A percentile compares a stretch with the other conserved stretches of the same genome.
phyloP scores from a whole-genome alignment of 1,140 invertebrate genomes.

The Asbolus verrucosus region DNA sequence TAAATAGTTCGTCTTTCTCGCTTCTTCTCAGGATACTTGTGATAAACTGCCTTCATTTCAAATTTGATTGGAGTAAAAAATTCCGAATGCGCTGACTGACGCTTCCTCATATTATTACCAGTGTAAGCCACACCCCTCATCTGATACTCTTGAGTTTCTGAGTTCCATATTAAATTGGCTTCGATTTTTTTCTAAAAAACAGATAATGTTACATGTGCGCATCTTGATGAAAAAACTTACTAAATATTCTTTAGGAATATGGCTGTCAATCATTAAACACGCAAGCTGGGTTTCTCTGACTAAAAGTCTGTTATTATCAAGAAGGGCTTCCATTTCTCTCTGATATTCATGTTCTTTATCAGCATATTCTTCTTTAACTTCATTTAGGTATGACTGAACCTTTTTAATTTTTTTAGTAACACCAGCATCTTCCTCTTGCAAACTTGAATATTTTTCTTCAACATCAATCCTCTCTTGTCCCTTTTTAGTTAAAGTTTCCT shows the following conservation, averaged over 20 bases:
- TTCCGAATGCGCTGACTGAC: conserved; percentile 54
- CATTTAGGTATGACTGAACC: conserved; percentile 83
- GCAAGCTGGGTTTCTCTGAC: conserved; percentile 92
- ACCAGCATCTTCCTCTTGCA: conserved; percentile 93
- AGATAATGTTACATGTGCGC: too few relatives aligned
- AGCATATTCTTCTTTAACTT: conserved; percentile 86
- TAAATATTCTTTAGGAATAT: conserved; percentile 92
- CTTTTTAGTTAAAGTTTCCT: conserved; percentile 86
- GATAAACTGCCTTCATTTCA: conserved; percentile 62
- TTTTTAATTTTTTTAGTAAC: conserved; percentile 95
- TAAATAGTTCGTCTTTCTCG: conserved; percentile 46
- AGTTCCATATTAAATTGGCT: conserved; percentile 95
- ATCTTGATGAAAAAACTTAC: conserved; percentile 57
- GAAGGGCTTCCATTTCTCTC: conserved; percentile 93
- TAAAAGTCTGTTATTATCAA: conserved; percentile 92
- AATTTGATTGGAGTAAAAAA: conserved; percentile 50
- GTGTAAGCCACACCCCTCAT: conserved; percentile 98
- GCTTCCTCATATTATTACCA: conserved; percentile 97
- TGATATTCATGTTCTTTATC: conserved; percentile 96
- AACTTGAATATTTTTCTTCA: conserved; percentile 93
- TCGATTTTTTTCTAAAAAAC: conserved; percentile 85
- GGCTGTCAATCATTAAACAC: conserved; percentile 86
- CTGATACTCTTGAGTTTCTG: conserved; percentile 99
- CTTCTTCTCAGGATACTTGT: conserved; percentile 59
- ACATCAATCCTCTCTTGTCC: conserved; percentile 94